These are phyloP conservation scores for Ammodytes dubius DNA, from an alignment of 2,113 vertebrate genomes.

Conservation along the genomic window DNA sequence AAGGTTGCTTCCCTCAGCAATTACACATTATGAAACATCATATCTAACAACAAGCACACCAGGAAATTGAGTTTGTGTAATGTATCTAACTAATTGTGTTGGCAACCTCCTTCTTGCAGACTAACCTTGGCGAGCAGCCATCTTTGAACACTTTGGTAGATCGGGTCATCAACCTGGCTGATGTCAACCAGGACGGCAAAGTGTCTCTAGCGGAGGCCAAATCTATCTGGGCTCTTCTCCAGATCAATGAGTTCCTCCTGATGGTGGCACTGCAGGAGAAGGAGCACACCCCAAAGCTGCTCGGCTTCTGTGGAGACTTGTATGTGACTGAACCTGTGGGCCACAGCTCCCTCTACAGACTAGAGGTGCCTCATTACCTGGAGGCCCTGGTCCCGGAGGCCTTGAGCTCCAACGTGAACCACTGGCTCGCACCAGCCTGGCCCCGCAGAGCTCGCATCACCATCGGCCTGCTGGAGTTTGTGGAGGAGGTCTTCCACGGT, in stretches of 20 bases:
- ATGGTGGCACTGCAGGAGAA: conserved; percentile 82
- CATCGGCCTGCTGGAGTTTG: conserved; percentile 95
- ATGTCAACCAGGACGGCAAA: conserved; percentile 91
- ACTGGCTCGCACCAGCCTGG: conserved; percentile 95
- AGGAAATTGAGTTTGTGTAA: no score
- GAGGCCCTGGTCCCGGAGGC: conserved; percentile 18
- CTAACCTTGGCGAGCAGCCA: conserved; percentile 91
- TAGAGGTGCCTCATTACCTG: conserved; percentile 20
- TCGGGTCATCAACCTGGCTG: conserved; percentile 90
- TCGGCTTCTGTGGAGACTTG: conserved; percentile 15
- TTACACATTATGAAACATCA: not conserved
- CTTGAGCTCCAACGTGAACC: conserved; percentile 86
- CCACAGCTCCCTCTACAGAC: conserved; percentile 27
- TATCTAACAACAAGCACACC: not conserved
- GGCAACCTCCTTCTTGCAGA: conserved; percentile 76
- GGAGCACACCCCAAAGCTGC: conserved; percentile 28
- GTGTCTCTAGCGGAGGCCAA: conserved; percentile 96
- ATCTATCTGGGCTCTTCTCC: conserved; percentile 95
- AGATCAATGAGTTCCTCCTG: conserved; percentile 93
- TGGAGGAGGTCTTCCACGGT: conserved; percentile 97
- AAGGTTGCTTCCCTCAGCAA: conserved; percentile 84
- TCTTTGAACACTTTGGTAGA: conserved; percentile 88
- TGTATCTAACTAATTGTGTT: no score
- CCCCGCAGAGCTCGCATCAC: conserved; percentile 92
- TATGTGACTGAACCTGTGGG: conserved; percentile 17